A percentile compares a stretch with the other conserved stretches of the same genome.
Evolutionary conservation across 1,140 invertebrate genomes (phyloP).

Genomic region (Leptinotarsa lineolata): DNA sequence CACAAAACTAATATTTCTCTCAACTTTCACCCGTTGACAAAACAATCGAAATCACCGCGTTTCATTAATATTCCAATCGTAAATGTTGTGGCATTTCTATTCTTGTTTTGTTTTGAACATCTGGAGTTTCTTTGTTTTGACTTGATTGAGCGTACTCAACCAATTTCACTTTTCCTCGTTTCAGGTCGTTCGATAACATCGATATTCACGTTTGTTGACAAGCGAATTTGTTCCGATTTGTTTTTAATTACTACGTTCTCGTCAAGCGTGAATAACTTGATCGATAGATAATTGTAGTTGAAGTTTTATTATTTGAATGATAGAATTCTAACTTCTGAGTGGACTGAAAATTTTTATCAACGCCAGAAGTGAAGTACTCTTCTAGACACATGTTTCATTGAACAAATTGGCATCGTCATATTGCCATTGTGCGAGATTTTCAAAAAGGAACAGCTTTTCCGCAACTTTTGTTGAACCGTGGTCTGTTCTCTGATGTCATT

Average conservation of each 20-base stretch:
- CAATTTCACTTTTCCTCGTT: not conserved
- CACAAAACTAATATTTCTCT: not conserved
- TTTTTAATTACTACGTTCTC: not conserved
- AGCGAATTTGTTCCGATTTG: not conserved
- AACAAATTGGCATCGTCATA: too few relatives aligned
- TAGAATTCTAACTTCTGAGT: too few relatives aligned
- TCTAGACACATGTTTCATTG: too few relatives aligned
- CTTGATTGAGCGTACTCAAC: not conserved
- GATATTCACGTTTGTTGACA: not conserved
- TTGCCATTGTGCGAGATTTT: too few relatives aligned
- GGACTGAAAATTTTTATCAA: too few relatives aligned
- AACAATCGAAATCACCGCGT: not conserved
- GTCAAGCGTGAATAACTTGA: not conserved
- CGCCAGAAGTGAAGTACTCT: too few relatives aligned
- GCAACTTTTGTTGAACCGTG: too few relatives aligned
- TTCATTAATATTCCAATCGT: not conserved
- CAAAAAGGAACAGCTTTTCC: too few relatives aligned
- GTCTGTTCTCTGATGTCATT: too few relatives aligned
- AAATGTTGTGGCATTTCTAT: not conserved
- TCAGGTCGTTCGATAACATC: not conserved
- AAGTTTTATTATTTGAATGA: too few relatives aligned
- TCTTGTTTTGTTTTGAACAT: not conserved
- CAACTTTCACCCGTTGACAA: not conserved
- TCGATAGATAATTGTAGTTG: not conserved
- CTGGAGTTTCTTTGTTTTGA: slow-evolving; percentile 1